These are phyloP conservation scores for Trichogramma pretiosum DNA, from an alignment of 1,140 invertebrate species.

Conservation along the genomic window DNA sequence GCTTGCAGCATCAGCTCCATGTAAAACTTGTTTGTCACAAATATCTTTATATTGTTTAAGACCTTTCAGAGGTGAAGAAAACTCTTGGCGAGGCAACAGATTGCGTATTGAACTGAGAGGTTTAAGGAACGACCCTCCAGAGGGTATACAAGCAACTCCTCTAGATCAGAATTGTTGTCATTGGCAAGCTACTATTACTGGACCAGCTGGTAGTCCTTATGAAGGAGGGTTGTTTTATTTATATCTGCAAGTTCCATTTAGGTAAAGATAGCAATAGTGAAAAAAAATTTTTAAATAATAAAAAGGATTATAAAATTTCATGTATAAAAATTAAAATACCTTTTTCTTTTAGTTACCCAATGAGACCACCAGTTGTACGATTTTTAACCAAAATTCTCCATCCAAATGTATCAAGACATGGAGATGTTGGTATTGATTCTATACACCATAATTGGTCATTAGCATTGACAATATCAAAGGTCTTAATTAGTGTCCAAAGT, in stretches of 20 bases:
- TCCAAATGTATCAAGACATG: constrained; percentile 89
- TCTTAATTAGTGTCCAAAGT: constrained; percentile 83
- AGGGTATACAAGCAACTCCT: constrained; percentile 82
- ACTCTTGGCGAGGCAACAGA: constrained; percentile 65
- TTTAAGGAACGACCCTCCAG: constrained; percentile 71
- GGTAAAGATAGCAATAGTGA: constrained; percentile 37
- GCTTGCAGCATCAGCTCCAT: constrained; percentile 49
- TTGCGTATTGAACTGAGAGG: constrained; percentile 67
- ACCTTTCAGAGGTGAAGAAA: constrained; percentile 54
- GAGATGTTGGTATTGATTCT: constrained; percentile 92
- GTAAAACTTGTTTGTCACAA: constrained; percentile 74
- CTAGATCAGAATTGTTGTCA: constrained; percentile 72
- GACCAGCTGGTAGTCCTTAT: constrained; percentile 82
- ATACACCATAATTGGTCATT: constrained; percentile 94
- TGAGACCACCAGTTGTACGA: constrained; percentile 80
- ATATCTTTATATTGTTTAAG: constrained; percentile 56
- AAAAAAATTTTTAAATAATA: constrained; percentile 10
- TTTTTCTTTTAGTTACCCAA: constrained; percentile 66
- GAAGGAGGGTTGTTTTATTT: constrained; percentile 92
- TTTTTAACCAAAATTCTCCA: constrained; percentile 89
- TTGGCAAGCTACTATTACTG: constrained; percentile 86
- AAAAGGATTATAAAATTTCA: too few species aligned
- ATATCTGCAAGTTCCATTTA: constrained; percentile 76
- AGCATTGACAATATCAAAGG: constrained; percentile 83
- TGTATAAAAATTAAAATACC: constrained; percentile 11